Percentiles rank a stretch among this genome's conserved stretches.
phyloP scores from a whole-genome alignment of 2,888 invertebrate genomes.

The Carabus problematicus region DNA sequence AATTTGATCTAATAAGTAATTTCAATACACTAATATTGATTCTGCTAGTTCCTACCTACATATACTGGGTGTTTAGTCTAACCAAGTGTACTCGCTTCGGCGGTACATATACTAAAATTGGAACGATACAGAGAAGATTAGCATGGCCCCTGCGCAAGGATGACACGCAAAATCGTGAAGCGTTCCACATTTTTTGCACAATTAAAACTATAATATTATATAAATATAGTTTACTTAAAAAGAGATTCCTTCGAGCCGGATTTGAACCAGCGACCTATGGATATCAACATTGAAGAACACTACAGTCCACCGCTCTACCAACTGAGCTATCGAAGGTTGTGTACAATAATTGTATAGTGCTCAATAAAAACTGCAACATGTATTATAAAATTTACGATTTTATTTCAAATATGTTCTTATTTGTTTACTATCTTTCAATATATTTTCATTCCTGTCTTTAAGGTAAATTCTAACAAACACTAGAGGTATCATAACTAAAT shows the following conservation, averaged over 20 bases:
- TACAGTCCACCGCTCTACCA: slow-evolving; percentile 45
- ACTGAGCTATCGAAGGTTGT: slow-evolving; percentile 44
- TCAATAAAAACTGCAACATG: too few species aligned
- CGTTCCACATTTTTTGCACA: slow-evolving; percentile 74
- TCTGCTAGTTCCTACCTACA: too few species aligned
- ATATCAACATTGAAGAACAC: slow-evolving; percentile 19
- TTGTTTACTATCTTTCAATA: too few species aligned
- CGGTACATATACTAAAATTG: slow-evolving; percentile 87
- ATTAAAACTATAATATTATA: neutral
- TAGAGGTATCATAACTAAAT: too few species aligned
- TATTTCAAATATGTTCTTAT: too few species aligned
- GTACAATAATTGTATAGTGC: too few species aligned
- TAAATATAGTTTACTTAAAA: neutral
- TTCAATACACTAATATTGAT: too few species aligned
- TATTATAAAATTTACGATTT: too few species aligned
- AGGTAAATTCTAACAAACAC: too few species aligned
- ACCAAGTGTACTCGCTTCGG: slow-evolving; percentile 71
- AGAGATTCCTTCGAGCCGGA: slow-evolving; percentile 38
- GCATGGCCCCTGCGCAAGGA: slow-evolving; percentile 93
- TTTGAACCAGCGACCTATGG: slow-evolving; percentile 42
- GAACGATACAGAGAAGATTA: slow-evolving; percentile 94
- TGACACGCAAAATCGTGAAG: slow-evolving; percentile 94
- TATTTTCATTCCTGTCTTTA: too few species aligned
- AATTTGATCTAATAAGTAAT: too few species aligned
- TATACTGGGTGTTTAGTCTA: too few species aligned